Evolutionary conservation across 35 echinoderm and acorn worm genomes (phyloP).

Genomic region (Chiridota heheva): DNA sequence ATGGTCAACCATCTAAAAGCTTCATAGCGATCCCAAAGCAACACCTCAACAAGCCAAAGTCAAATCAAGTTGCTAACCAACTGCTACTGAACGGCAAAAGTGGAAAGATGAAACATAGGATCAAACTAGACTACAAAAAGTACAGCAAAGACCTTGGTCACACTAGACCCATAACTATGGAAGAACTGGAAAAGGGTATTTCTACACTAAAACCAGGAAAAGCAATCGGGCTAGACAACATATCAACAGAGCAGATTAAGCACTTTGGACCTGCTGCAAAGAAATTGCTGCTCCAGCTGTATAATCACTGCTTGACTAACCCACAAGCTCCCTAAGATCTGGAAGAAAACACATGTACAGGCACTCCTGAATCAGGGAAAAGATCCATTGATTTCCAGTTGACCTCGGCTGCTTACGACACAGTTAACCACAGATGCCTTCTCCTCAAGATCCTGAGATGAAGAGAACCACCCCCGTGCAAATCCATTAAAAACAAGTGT

Average conservation of each 20-base stretch:
- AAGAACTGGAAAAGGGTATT: conserved; percentile 3
- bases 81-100: not conserved
- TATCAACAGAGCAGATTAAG: conserved; percentile 56
- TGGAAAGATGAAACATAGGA: not conserved
- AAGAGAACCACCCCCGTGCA: conserved; percentile 37
- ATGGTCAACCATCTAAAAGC: too few relatives aligned
- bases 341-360: conserved; percentile 41
- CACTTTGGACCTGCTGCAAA: conserved; percentile 38
- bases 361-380: conserved; percentile 56
- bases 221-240: conserved; percentile 37
- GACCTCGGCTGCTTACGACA: conserved; percentile 40
- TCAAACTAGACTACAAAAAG: conserved; percentile 16
- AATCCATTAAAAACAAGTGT: conserved; percentile 59
- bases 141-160: not conserved
- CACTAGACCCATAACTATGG: conserved; percentile 10
- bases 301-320: conserved; percentile 29
- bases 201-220: conserved; percentile 33
- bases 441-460: conserved; percentile 36
- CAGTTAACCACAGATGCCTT: conserved; percentile 48
- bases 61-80: conserved; percentile 25
- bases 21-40: not conserved
- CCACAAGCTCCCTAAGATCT: conserved; percentile 36
- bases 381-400: conserved; percentile 22
- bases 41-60: not conserved
- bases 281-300: conserved; percentile 39